Evolutionary conservation across 2,888 invertebrate genomes (phyloP), one percentile per base, ranked within the genome.

Genomic region (Margaritifera margaritifera): DNA sequence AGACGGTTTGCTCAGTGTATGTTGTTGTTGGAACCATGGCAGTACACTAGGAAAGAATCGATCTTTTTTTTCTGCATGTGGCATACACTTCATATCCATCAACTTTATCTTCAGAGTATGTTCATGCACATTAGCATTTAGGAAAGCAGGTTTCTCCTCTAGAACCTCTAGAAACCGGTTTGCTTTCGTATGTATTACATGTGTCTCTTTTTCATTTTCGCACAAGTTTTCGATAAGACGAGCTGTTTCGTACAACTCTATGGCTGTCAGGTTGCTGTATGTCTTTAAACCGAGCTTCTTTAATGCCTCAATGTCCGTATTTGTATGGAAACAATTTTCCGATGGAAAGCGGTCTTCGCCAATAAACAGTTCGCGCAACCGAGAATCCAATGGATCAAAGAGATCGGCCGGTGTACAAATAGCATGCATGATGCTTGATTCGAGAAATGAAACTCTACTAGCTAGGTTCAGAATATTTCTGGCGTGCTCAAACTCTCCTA

Each of bases 381-480:
- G 57, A 1, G 60, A 31, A 24, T 69, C 61, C n/a, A 50, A 4
- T 6, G 66, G 63, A 54, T 72, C 66, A 52, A 56, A 72, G 18
- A 72, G 27, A 18, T 72, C 66, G 1, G 20, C 18, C 5, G 69
- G 63, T 61, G 27, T 69, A 25, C 62, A 55, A 22, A 66, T n/a
- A 24, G 27, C n/a, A 19, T 62, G 27, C 20, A 5, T 19, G 5
- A 8, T 61, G 22, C 50, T 64, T 6, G 56, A 53, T 15, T 42
- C 42, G 20, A 72, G 61, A 64, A 69, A 72, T 18, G 24, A 20
- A n/a, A 69, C 51, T n/a, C 60, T 25, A n/a, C 55, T 68, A 42
- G 64, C 55, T 24, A 61, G 27, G 6, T 60, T 19, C 25, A 66
- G 42, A 20, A 72, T 25, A 19, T 6, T 8, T 2, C 56, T 6